These are phyloP conservation scores for Dufourea novaeangliae DNA, from an alignment of 1,140 invertebrate species.

Conservation along the genomic window DNA sequence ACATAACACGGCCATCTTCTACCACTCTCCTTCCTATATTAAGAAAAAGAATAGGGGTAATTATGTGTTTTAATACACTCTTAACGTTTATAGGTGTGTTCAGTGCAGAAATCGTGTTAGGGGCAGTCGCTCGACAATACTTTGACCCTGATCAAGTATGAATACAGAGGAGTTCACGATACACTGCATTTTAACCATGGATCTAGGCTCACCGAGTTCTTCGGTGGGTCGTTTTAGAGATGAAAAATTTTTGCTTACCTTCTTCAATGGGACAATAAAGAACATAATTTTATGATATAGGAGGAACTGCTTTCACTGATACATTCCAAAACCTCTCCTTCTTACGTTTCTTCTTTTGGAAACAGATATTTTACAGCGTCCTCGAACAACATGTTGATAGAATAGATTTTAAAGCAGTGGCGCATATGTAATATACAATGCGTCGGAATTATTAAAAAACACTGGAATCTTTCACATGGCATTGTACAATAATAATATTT, in stretches of 20 bases:
- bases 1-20: too few relatives aligned
- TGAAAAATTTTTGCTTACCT: slow-evolving; percentile 67
- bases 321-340: slow-evolving; percentile 53
- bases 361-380: slow-evolving; percentile 15
- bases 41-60: background rate
- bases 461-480: background rate
- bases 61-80: background rate
- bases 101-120: slow-evolving; percentile 78
- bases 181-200: slow-evolving; percentile 52
- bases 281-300: slow-evolving; percentile 73
- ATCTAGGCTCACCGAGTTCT: slow-evolving; percentile 48
- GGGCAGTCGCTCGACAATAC: slow-evolving; percentile 76
- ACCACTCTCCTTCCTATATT: too few relatives aligned
- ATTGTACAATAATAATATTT: too few relatives aligned
- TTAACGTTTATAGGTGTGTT: slow-evolving; percentile 73
- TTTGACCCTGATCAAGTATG: slow-evolving; percentile 73
- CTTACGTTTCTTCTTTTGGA: slow-evolving; percentile 20
- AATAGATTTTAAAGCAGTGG: background rate
- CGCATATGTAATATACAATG: background rate
- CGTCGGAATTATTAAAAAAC: background rate
- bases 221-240: slow-evolving; percentile 67
- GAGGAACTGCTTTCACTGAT: slow-evolving; percentile 53
- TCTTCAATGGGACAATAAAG: slow-evolving; percentile 76
- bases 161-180: slow-evolving; percentile 32
- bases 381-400: slow-evolving; percentile 6